phyloP scores from a whole-genome alignment of 2,113 vertebrate species.

The Ellobius talpinus region DNA sequence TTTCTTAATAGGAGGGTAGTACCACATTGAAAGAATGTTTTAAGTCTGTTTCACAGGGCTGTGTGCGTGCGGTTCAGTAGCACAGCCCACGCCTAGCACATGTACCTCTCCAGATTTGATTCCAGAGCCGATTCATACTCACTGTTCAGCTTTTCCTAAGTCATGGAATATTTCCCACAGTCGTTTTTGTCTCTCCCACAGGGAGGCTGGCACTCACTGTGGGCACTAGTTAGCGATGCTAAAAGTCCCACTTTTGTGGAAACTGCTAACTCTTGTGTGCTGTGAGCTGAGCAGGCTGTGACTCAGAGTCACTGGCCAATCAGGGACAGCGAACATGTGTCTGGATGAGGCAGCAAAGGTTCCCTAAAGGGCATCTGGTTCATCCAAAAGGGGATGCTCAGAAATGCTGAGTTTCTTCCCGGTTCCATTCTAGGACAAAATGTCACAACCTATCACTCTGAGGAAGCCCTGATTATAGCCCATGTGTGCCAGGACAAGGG shows the following conservation, averaged over 20 bases:
- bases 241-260: background rate
- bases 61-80: background rate
- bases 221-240: background rate
- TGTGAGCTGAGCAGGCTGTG: background rate
- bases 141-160: conserved; percentile 4
- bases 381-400: background rate
- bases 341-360: background rate
- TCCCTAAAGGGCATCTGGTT: background rate
- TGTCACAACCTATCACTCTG: background rate
- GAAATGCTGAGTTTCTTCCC: background rate
- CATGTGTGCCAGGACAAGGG: background rate
- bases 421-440: background rate
- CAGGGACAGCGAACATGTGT: background rate
- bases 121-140: background rate
- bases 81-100: background rate
- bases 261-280: too few relatives aligned
- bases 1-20: background rate
- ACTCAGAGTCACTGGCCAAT: background rate
- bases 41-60: background rate
- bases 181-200: background rate
- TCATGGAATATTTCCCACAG: background rate
- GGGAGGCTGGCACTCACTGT: background rate
- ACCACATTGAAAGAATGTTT: background rate
- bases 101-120: background rate
- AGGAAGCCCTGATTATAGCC: background rate